Base-by-base conservation (phyloP, 30 jellyfish, hydroid and myxozoan genomes). In the Aurelia sp. region DNA sequence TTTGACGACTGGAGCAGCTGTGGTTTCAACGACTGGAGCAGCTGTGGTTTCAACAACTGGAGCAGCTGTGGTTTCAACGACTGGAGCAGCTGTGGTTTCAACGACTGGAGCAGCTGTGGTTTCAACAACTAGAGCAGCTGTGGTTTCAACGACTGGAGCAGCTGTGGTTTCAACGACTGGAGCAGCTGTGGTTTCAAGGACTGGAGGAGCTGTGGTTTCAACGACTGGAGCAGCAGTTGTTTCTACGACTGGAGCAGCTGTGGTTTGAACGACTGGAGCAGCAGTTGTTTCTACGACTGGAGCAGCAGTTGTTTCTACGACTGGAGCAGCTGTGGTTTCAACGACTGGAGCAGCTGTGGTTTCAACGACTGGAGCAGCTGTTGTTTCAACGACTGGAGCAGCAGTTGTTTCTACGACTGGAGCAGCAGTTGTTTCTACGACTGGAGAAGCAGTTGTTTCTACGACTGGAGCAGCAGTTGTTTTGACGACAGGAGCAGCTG, bases 341-440 rank as follows among this genome's bases (percentile, higher is more conserved):
- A 57, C 44, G 6, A 53, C 63, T 21, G 68, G 60, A 17, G 82
- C 69, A 20, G 84, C 58, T 1, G 82, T 64, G 0, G 79, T 67
- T 24, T 69, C 68, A 3, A 41, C 74, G 19, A 48, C 88, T 31
- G 76, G 76, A 76, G 88, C 77, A 53, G 80, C 88, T 13, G 77
- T 53, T 2, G 88, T 76, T 76, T 76, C 80, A 2, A 69, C 90
- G 66, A 62, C 63, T 18, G 88, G 63, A 31, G 73, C 88, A 11
- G 88, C 63, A 13, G 88, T 63, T 22, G 52, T 18, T 48, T 27
- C 31, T 1, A 63, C 63, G 19, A 48, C 88, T 31, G 76, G 76
- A 51, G 89, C 79, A 60, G 89, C 89, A 0, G 78, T 27, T 18
- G 82, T 80, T 53, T 80, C 90, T 0, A 41, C 86, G 50, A 67